phyloP scores from a whole-genome alignment of 2,888 invertebrate species.

The Drosophila mercatorum region DNA sequence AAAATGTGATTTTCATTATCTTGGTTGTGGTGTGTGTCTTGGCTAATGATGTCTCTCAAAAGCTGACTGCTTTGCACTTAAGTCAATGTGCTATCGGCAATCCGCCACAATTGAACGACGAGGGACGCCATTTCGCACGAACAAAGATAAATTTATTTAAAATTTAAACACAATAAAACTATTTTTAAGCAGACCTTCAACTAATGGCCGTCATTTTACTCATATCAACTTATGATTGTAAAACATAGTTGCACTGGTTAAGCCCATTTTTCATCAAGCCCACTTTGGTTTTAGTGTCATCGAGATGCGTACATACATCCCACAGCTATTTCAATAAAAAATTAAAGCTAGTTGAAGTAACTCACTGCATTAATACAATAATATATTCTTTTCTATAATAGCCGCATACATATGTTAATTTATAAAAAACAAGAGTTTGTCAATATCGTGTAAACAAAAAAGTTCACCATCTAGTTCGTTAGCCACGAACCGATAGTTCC shows the following conservation, averaged over 20 bases:
- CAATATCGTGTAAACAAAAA: conserved; percentile 18
- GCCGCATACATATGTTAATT: background rate
- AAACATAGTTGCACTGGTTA: background rate
- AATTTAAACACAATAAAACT: background rate
- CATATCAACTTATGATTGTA: too few species aligned
- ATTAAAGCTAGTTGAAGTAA: background rate
- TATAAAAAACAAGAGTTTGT: background rate
- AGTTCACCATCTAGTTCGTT: conserved; percentile 23
- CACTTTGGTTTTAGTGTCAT: background rate
- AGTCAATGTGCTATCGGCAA: conserved; percentile 1
- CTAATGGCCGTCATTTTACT: background rate
- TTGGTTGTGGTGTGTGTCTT: conserved; percentile 15
- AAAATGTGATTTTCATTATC: background rate
- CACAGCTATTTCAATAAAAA: background rate
- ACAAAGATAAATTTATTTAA: background rate
- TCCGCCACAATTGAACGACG: conserved; percentile 24
- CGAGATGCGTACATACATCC: background rate
- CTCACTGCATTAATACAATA: background rate
- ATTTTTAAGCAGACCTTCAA: background rate
- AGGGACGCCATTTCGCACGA: background rate
- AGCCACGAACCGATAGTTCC: conserved; percentile 26
- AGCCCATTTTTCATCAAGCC: too few species aligned
- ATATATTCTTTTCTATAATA: background rate
- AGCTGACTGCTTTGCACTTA: conserved; percentile 11
- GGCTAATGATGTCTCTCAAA: background rate